Percentiles rank a stretch among this genome's conserved stretches.
Conservation (phyloP, 2,888 invertebrate species). For the Pocota personata region DNA sequence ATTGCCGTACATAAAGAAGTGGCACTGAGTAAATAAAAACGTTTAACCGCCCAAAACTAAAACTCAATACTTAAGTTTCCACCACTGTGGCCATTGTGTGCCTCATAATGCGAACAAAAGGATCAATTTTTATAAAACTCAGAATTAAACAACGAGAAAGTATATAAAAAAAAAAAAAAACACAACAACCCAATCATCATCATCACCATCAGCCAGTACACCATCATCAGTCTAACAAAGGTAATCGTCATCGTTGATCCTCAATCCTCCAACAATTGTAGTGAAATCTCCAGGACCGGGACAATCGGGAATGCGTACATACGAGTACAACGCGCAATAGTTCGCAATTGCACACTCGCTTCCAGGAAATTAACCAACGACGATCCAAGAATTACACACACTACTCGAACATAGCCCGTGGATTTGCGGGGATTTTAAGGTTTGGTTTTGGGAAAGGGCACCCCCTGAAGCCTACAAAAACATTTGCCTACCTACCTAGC, state of each 20-base stretch:
- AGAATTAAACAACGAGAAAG: slow-evolving; percentile 42
- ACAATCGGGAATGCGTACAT: slow-evolving; percentile 55
- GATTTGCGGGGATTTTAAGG: slow-evolving; percentile 34
- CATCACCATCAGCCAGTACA: slow-evolving; percentile 31
- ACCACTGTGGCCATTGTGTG: slow-evolving; percentile 70
- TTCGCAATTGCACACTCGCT: slow-evolving; percentile 61
- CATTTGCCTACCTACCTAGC: slow-evolving; percentile 42
- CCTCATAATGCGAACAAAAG: slow-evolving; percentile 67
- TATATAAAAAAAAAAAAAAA: neutral
- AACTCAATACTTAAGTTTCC: slow-evolving; percentile 72
- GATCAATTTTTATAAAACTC: slow-evolving; percentile 59
- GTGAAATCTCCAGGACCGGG: slow-evolving; percentile 67
- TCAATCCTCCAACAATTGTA: slow-evolving; percentile 53
- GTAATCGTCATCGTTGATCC: slow-evolving; percentile 57
- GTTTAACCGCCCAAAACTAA: slow-evolving; percentile 68
- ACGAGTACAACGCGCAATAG: slow-evolving; percentile 47
- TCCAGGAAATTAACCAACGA: slow-evolving; percentile 68
- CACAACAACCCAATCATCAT: slow-evolving; percentile 43
- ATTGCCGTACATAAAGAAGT: slow-evolving; percentile 67
- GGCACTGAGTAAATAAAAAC: slow-evolving; percentile 65
- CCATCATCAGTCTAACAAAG: slow-evolving; percentile 53
- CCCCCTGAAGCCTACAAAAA: slow-evolving; percentile 69
- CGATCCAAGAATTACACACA: neutral
- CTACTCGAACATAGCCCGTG: slow-evolving; percentile 29
- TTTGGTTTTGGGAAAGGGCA: slow-evolving; percentile 21